phyloP scores from a whole-genome alignment of 2,888 invertebrate species.

The Patella pellucida region DNA sequence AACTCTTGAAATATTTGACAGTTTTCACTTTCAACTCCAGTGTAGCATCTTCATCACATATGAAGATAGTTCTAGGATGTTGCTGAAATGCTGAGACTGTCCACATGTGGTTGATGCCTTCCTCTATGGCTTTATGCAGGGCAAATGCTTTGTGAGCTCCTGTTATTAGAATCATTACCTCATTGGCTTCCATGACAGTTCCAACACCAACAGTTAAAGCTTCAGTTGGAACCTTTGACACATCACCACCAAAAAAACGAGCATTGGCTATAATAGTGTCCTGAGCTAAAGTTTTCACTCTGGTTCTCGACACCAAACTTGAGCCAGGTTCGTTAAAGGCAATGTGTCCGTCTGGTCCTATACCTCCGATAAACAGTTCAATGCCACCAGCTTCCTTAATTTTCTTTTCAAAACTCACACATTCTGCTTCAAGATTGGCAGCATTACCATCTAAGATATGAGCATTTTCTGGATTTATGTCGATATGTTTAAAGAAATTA shows the following conservation, averaged over 20 bases:
- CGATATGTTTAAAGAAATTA: constrained; percentile 98
- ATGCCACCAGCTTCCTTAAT: constrained; percentile 92
- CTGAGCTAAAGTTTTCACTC: constrained; percentile 95
- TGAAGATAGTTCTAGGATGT: constrained; percentile 90
- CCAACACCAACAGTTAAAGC: constrained; percentile 98
- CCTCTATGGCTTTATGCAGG: constrained; percentile 96
- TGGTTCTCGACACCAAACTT: constrained; percentile 92
- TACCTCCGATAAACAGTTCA: constrained; percentile 95
- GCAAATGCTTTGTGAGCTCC: constrained; percentile 97
- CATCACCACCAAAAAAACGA: constrained; percentile 95
- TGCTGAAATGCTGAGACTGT: constrained; percentile 97
- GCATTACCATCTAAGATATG: constrained; percentile 90
- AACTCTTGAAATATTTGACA: constrained; percentile 94
- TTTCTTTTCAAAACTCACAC: constrained; percentile 85
- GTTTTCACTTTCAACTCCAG: constrained; percentile 96
- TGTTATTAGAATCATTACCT: constrained; percentile 97
- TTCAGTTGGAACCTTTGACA: constrained; percentile 90
- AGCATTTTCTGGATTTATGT: constrained; percentile 92
- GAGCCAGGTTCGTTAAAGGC: constrained; percentile 99
- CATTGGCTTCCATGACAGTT: constrained; percentile 98
- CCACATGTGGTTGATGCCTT: constrained; percentile 99
- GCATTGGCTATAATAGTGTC: constrained; percentile 98
- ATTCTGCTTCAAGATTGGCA: constrained; percentile 85
- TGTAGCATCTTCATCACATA: constrained; percentile 98
- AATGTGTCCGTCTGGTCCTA: constrained; percentile 99